phyloP scores from a whole-genome alignment of 2,113 vertebrate genomes.

The Bos indicus region DNA sequence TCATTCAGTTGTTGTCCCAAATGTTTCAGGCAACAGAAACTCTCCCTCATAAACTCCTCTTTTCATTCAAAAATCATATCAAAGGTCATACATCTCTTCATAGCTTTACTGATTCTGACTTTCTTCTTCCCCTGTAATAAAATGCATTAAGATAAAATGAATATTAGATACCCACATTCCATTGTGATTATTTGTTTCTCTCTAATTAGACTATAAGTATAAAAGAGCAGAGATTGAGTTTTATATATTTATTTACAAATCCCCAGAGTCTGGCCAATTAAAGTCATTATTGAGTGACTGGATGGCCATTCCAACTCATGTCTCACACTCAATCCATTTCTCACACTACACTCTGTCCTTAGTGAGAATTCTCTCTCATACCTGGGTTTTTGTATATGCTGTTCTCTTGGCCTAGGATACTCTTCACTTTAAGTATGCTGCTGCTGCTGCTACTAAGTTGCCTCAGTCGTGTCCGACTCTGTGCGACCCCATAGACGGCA shows the following conservation, averaged over 20 bases:
- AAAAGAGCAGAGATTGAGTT: background rate
- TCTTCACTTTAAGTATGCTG: background rate
- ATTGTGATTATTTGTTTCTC: conserved; percentile 15
- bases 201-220: conserved; percentile 7
- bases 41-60: background rate
- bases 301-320: background rate
- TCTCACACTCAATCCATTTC: background rate
- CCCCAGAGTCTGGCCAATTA: background rate
- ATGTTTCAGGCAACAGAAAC: background rate
- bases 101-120: background rate
- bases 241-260: background rate
- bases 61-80: background rate
- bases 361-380: background rate
- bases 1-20: background rate
- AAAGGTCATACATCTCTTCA: background rate
- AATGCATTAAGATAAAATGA: background rate
- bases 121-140: background rate
- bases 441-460: too few relatives aligned
- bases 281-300: background rate
- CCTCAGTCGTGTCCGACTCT: too few relatives aligned
- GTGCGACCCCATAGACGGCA: too few relatives aligned
- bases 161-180: background rate
- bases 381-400: background rate
- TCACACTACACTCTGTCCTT: background rate
- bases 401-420: background rate